Percentiles rank a stretch among this genome's conserved stretches.
These are phyloP conservation scores for Scaptodrosophila lebanonensis DNA, from an alignment of 1,140 invertebrate species.

Conservation along the genomic window DNA sequence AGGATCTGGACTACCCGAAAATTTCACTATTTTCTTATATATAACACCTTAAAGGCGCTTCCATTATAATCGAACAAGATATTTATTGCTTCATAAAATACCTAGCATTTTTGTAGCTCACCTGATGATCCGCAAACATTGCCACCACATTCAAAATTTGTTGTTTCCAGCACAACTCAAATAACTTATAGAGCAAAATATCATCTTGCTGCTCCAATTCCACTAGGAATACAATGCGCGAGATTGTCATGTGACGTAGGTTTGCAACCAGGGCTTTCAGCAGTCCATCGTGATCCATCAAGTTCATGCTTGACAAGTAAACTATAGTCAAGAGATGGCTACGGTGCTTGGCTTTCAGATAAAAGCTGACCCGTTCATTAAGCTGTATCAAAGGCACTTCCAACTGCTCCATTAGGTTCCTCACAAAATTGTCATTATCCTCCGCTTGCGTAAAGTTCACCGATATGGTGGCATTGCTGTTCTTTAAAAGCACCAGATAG, in stretches of 20 bases:
- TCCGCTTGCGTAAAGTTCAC: neutral
- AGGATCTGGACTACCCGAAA: no score
- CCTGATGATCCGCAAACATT: slow-evolving; percentile 42
- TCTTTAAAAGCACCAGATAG: slow-evolving; percentile 45
- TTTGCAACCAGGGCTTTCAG: slow-evolving; percentile 37
- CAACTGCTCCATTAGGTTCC: slow-evolving; percentile 33
- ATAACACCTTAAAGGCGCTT: no score
- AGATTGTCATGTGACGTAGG: slow-evolving; percentile 48
- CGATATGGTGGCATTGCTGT: slow-evolving; percentile 16
- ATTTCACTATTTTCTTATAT: no score
- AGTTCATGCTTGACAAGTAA: slow-evolving; percentile 1
- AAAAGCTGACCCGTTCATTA: slow-evolving; percentile 38
- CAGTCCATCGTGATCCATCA: slow-evolving; percentile 31
- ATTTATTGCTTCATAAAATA: no score
- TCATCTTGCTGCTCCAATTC: neutral
- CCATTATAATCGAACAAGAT: no score
- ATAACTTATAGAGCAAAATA: slow-evolving; percentile 24
- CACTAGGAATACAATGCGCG: slow-evolving; percentile 49
- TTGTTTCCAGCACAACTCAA: slow-evolving; percentile 46
- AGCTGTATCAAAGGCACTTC: slow-evolving; percentile 38
- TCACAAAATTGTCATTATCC: slow-evolving; percentile 5
- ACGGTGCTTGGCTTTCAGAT: slow-evolving; percentile 29
- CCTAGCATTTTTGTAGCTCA: no score
- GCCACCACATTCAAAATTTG: slow-evolving; percentile 56
- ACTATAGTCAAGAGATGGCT: slow-evolving; percentile 31